Conservation (phyloP, 1,140 invertebrate species). For the Oncopeltus fasciatus region DNA sequence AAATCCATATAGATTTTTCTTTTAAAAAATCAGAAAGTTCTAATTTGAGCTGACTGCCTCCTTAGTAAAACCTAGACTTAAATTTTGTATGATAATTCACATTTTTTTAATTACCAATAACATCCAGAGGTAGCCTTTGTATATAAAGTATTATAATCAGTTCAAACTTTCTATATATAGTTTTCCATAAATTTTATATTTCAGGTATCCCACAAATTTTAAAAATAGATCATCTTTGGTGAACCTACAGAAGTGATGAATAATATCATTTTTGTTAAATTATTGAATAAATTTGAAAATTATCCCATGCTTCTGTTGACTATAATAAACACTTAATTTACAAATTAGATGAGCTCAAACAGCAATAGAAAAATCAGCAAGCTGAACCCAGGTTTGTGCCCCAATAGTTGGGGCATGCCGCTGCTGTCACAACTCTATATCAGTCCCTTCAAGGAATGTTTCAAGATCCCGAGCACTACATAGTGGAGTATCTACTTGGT, state of each 20-base stretch:
- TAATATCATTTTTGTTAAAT: background rate
- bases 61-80: too few species aligned
- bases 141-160: background rate
- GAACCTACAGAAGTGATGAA: background rate
- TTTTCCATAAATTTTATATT: background rate
- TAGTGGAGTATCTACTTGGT: slow-evolving; percentile 77
- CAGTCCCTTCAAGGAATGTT: slow-evolving; percentile 35
- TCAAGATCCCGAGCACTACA: slow-evolving; percentile 74
- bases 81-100: too few species aligned
- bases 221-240: background rate
- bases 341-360: background rate
- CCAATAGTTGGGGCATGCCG: background rate
- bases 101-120: too few species aligned
- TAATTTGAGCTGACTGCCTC: too few species aligned
- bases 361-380: background rate
- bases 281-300: background rate
- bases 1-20: too few species aligned
- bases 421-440: slow-evolving; percentile 1
- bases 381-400: background rate
- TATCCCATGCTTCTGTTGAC: background rate
- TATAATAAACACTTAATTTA: background rate
- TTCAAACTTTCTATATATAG: background rate
- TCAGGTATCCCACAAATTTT: background rate
- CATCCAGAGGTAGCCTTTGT: background rate
- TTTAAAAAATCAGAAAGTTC: too few species aligned